Evolutionary conservation across 2,113 vertebrate species (phyloP), one percentile per base, ranked within the genome.

Genomic region (Onychostruthus taczanowskii): DNA sequence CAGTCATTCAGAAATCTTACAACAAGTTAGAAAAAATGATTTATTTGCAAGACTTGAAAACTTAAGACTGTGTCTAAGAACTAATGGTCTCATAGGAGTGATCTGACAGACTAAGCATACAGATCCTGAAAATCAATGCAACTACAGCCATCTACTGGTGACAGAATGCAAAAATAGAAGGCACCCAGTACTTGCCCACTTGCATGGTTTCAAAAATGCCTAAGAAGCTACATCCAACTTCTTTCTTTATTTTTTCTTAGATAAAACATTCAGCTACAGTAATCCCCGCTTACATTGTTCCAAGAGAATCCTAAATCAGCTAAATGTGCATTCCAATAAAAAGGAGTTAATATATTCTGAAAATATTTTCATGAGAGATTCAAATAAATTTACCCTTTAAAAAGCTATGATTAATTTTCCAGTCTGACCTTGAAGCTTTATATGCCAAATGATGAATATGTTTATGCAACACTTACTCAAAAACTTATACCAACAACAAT

Each of bases 71-170:
- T 9, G 21, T 69, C 43, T 82, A 6, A 62, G 84, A 88, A 33
- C 19, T 17, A 55, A 52, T 7, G 27, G 73, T 28, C 31, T 41
- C 58, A 69, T 1, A 16, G 31, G 28, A 84, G 35, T 17, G 23
- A 76, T 27, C 39, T 39, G 79, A 70, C 15, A 70, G 75, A 58
- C 19, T 61, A 43, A 66, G 82, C 62, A 70, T 4, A 49, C 18
- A 77, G 9, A 31, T 84, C 7, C 55, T 77, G 43, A 47, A 69
- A 78, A 80, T 39, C 21, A 79, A 28, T 35, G 67, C 44, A 74
- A 55, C 83, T 95, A 73, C 84, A 90, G 93, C 94, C 96, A 90
- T 69, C 96, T 97, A 41, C 96, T 91, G 96, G 95, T 63, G 49
- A 85, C 44, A 86, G 17, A 86, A 55, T 5, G 59, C 31, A 89